A percentile compares a stretch with the other conserved stretches of the same genome.
Conservation (phyloP, 2,113 vertebrate species). For the Seriola rivoliana region DNA sequence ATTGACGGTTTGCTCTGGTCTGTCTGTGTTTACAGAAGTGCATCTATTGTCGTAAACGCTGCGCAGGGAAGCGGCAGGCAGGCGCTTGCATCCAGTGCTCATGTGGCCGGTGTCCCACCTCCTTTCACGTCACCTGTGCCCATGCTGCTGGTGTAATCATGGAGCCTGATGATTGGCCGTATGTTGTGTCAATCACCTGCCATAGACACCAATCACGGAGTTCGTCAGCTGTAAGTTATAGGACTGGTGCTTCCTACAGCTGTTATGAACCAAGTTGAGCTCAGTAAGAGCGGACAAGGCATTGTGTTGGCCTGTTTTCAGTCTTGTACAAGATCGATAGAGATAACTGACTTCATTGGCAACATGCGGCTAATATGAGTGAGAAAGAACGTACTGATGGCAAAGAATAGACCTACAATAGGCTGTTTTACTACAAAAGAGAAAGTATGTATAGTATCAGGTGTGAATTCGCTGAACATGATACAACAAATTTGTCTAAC, state of each 20-base stretch:
- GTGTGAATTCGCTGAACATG: not conserved
- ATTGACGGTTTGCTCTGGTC: slow-evolving; percentile 41
- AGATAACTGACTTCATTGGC: not conserved
- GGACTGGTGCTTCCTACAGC: slow-evolving; percentile 22
- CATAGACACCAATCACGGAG: slow-evolving; percentile 91
- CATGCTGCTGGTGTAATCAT: slow-evolving; percentile 94
- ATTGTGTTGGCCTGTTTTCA: not conserved
- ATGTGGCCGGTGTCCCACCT: slow-evolving; percentile 91
- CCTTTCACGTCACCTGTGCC: slow-evolving; percentile 97
- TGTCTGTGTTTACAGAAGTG: slow-evolving; percentile 88
- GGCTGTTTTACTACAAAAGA: not conserved
- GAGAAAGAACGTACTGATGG: not conserved
- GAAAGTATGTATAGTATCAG: too few species aligned
- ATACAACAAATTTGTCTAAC: not conserved
- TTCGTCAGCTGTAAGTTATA: slow-evolving; percentile 87
- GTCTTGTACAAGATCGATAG: not conserved
- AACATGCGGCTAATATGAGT: not conserved
- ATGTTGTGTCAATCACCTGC: slow-evolving; percentile 94
- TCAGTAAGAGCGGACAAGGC: not conserved
- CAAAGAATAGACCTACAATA: not conserved
- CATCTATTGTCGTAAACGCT: slow-evolving; percentile 91
- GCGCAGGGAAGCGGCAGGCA: slow-evolving; percentile 85
- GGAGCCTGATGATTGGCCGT: slow-evolving; percentile 96
- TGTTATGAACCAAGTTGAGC: slow-evolving; percentile 9
- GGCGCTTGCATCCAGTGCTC: slow-evolving; percentile 97